Base-by-base conservation (phyloP, 2,888 invertebrate genomes). In the Tenodera sinensis region DNA sequence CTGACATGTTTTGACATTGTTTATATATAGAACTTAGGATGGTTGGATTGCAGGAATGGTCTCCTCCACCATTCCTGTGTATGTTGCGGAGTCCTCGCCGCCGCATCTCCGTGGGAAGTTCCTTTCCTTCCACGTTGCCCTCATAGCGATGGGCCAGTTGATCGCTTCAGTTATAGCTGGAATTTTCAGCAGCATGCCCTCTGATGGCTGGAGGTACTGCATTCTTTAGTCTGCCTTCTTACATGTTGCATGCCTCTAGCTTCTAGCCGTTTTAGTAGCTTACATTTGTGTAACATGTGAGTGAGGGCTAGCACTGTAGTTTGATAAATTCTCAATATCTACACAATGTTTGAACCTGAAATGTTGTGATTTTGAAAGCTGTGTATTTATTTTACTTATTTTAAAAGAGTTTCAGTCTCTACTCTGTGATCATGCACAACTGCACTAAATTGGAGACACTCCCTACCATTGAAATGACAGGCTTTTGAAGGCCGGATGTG, bases 161-260 rank as follows among this genome's bases (percentile, higher is more conserved):
- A 83, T 89, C 30, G 89, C 90, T 28, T 88, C 90, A 25, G 15
- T 81, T 88, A 47, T 90, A 71, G 86, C 88, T 47, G 89, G 90
- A 42, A n/a, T 83, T 87, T 90, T 88, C 87, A 87, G 89, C 88
- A 81, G 85, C 42, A n/a, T 47, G 84, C 83, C 89, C 54, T 84
- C 82, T 47, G 15, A 30, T 82, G 89, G 90, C 83, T 89, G 90
- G 89, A 89, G 90, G 90, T 90, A 88, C 88, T 85, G 85, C 27
- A 87, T 83, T 89, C 15, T 28, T 71, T 28, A 54, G 28, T 25
- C 28, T 81, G 14, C 82, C 87, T 71, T 87, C 27, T 28, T 25
- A 71, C 20, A 71, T 20, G 54, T 71, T 71, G 54, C 54, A 71
- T 71, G 54, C 25, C 54, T 15, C 25, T 71, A 71, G 54, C 54